These are phyloP conservation scores for Phyllostomus hastatus DNA, from an alignment of 2,113 vertebrate species.

Conservation along the genomic window DNA sequence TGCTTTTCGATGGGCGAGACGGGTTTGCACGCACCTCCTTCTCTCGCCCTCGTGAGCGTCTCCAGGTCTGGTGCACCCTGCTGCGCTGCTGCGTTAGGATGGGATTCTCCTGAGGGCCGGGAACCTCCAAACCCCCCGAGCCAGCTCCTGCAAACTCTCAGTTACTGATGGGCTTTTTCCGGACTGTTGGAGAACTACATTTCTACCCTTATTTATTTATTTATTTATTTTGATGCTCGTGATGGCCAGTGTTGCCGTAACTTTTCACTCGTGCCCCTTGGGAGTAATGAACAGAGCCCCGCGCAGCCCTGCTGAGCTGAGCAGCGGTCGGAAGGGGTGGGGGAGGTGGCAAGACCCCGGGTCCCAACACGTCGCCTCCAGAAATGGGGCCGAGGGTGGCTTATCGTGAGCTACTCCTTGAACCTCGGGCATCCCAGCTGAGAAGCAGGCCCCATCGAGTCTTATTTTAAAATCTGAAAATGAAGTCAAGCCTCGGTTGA, in stretches of 20 bases:
- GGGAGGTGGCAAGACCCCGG: rapidly evolving
- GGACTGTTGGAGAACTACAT: not conserved
- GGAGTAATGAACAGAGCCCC: not conserved
- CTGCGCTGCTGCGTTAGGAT: not conserved
- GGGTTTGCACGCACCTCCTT: not conserved
- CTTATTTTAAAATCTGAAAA: slow-evolving; percentile 57
- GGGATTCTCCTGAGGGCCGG: not conserved
- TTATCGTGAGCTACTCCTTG: not conserved
- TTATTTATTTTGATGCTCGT: not conserved
- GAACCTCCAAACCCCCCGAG: not conserved
- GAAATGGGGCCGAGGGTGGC: not conserved
- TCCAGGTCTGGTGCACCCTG: not conserved
- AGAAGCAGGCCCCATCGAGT: not conserved
- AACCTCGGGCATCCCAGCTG: not conserved
- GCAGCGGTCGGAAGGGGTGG: not conserved
- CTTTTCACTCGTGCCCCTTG: not conserved
- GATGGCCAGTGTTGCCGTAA: not conserved
- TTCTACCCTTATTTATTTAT: not conserved
- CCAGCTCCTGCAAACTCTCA: not conserved
- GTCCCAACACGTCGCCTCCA: not conserved
- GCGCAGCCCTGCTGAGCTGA: not conserved
- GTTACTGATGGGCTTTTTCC: not conserved
- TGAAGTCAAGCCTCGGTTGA: slow-evolving; percentile 18
- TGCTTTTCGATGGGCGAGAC: not conserved
- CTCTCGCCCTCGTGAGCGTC: not conserved